phyloP scores from a whole-genome alignment of 1,140 invertebrate genomes.

The Drosophila oshimai region DNA sequence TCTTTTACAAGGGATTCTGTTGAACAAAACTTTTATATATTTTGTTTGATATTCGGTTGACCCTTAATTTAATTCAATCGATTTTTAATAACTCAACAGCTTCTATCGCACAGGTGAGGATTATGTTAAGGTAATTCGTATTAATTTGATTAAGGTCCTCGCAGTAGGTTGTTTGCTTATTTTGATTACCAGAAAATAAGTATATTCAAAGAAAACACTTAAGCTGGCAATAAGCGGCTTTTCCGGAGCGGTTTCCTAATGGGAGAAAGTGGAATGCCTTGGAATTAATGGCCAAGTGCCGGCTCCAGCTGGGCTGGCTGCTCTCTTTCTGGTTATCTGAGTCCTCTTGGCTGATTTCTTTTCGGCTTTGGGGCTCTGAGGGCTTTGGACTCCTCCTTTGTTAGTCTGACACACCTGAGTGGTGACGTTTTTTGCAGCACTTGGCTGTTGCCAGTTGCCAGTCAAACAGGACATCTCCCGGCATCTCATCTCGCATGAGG shows the following conservation, averaged over 20 bases:
- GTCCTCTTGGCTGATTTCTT: constrained; percentile 12
- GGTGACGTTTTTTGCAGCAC: constrained; percentile 36
- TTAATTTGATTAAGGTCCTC: constrained; percentile 11
- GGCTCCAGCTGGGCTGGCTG: constrained; percentile 3
- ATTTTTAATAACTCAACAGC: not conserved
- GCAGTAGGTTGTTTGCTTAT: not conserved
- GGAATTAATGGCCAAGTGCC: constrained; percentile 14
- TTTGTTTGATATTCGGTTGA: not conserved
- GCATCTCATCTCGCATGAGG: constrained; percentile 21
- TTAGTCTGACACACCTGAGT: constrained; percentile 56
- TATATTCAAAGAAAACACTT: constrained; percentile 9
- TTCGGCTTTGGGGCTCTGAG: constrained; percentile 10
- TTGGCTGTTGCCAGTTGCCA: too few relatives aligned
- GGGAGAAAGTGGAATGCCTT: constrained; percentile 2
- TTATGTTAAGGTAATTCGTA: not conserved
- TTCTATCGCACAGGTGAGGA: not conserved
- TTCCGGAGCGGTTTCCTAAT: constrained; percentile 8
- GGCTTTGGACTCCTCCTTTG: constrained; percentile 36
- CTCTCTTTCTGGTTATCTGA: constrained; percentile 1
- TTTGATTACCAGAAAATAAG: constrained; percentile 16
- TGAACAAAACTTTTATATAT: not conserved
- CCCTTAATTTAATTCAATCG: not conserved
- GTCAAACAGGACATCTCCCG: constrained; percentile 33
- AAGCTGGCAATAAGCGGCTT: constrained; percentile 30
- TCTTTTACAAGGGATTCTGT: not conserved